These are phyloP conservation scores for Hemistola chrysoprasaria DNA, from an alignment of 2,888 invertebrate species.

Conservation along the genomic window DNA sequence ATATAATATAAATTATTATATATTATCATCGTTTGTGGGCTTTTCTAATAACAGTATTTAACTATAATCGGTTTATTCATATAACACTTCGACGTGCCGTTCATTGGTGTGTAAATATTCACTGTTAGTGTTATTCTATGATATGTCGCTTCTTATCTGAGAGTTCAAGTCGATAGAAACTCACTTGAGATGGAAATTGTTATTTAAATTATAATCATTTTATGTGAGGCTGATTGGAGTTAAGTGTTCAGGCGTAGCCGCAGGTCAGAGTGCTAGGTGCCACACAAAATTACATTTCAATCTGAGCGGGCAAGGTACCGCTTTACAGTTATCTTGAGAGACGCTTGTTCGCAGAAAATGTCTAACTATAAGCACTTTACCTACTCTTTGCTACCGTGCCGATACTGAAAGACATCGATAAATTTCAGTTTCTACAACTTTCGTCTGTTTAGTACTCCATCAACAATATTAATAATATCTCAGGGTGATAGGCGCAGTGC, in stretches of 20 bases:
- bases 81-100: no score
- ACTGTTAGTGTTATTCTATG: no score
- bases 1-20: no score
- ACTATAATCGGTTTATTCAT: not conserved
- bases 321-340: slow-evolving; percentile 35
- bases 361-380: no score
- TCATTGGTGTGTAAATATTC: no score
- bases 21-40: no score
- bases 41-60: slow-evolving; percentile 9
- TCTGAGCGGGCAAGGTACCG: slow-evolving; percentile 38
- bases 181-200: slow-evolving; percentile 26
- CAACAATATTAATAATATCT: no score
- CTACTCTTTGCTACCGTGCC: no score
- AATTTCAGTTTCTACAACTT: no score
- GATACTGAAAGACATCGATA: no score
- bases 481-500: no score
- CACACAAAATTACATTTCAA: slow-evolving; percentile 65
- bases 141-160: slow-evolving; percentile 12
- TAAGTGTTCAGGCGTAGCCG: slow-evolving; percentile 42
- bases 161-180: slow-evolving; percentile 21
- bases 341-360: slow-evolving; percentile 31
- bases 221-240: slow-evolving; percentile 29
- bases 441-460: no score
- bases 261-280: slow-evolving; percentile 51
- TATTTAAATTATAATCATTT: slow-evolving; percentile 27